These are phyloP conservation scores for Caradrina clavipalpis DNA, from an alignment of 2,888 invertebrate genomes.

Conservation along the genomic window DNA sequence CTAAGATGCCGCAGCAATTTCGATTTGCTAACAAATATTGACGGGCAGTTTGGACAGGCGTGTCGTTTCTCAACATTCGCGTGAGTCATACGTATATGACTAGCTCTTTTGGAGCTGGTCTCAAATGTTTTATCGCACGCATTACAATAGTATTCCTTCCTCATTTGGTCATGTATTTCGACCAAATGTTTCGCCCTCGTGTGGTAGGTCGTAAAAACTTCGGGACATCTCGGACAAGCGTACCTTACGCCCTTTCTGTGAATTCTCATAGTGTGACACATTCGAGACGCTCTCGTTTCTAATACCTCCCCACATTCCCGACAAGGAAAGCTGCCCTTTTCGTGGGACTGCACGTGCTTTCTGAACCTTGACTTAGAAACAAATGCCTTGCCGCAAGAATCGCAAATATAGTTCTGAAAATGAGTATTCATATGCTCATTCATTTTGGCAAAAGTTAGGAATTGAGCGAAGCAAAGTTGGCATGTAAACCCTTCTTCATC, in stretches of 20 bases:
- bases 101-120: constrained; percentile 79
- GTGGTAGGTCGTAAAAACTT: constrained; percentile 82
- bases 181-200: constrained; percentile 82
- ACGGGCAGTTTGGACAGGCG: constrained; percentile 75
- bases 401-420: constrained; percentile 85
- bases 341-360: constrained; percentile 83
- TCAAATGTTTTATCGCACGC: constrained; percentile 78
- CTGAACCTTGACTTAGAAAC: constrained; percentile 83
- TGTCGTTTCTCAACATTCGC: constrained; percentile 70
- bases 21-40: constrained; percentile 74
- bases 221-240: constrained; percentile 83
- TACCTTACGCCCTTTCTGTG: constrained; percentile 83
- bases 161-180: constrained; percentile 77
- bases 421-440: constrained; percentile 87
- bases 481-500: constrained; percentile 76
- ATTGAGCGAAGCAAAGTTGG: constrained; percentile 78
- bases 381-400: constrained; percentile 85
- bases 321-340: constrained; percentile 82
- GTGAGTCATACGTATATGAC: constrained; percentile 77
- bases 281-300: constrained; percentile 78
- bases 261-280: constrained; percentile 77
- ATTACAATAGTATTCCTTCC: constrained; percentile 75
- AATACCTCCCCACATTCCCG: constrained; percentile 79
- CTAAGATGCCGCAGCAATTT: constrained; percentile 75
- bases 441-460: constrained; percentile 78